Percentiles rank a stretch among this genome's conserved stretches.
Conservation (phyloP, 2,888 invertebrate genomes). For the Cataglyphis cursor region DNA sequence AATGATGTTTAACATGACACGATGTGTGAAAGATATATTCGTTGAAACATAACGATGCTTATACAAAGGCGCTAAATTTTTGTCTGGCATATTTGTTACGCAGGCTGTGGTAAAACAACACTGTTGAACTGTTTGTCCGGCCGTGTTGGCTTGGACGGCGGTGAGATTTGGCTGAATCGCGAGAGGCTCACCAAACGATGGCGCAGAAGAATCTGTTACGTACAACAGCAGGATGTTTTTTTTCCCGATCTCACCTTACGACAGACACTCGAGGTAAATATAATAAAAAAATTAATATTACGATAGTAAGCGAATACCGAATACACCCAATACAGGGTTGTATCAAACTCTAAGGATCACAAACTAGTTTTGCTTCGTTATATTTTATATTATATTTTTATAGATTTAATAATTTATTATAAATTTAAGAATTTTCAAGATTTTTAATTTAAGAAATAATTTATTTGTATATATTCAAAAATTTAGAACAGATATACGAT, state of each 20-base stretch:
- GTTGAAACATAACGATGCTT: slow-evolving; percentile 18
- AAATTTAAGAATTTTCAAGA: background rate
- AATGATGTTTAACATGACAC: background rate
- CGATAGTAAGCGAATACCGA: background rate
- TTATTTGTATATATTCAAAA: slow-evolving; percentile 5
- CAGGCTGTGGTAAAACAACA: slow-evolving; percentile 92
- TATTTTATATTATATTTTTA: background rate
- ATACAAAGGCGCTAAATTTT: slow-evolving; percentile 34
- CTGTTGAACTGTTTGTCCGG: slow-evolving; percentile 92
- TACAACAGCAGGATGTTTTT: slow-evolving; percentile 94
- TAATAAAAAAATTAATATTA: background rate
- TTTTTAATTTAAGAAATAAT: background rate
- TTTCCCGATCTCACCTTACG: slow-evolving; percentile 92
- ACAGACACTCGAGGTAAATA: slow-evolving; percentile 91
- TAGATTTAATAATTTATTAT: background rate
- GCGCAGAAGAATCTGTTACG: slow-evolving; percentile 93
- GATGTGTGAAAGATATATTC: slow-evolving; percentile 22
- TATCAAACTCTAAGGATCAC: background rate
- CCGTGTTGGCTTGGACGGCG: slow-evolving; percentile 90
- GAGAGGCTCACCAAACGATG: slow-evolving; percentile 90
- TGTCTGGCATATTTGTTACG: slow-evolving; percentile 41
- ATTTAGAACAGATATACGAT: background rate
- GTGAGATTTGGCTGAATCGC: slow-evolving; percentile 90
- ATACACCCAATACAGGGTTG: background rate
- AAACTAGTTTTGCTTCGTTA: background rate